phyloP scores from a whole-genome alignment of 2,888 invertebrate genomes.

The Yponomeuta cagnagella region DNA sequence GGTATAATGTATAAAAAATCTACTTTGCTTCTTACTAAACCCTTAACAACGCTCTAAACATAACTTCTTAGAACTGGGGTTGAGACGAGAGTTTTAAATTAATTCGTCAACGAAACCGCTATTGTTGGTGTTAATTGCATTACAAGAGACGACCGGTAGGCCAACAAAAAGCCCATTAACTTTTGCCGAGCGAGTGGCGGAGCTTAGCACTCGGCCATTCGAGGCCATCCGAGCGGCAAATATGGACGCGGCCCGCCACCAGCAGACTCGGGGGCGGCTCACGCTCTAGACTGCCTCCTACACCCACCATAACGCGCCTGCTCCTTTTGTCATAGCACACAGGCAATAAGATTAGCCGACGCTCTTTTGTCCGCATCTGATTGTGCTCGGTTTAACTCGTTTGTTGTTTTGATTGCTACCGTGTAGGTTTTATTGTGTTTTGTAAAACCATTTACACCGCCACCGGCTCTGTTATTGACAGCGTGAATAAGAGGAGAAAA shows the following conservation, averaged over 20 bases:
- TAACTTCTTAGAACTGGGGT: constrained; percentile 4
- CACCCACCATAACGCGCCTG: constrained; percentile 24
- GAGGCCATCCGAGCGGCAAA: constrained; percentile 60
- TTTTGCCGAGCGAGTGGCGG: constrained; percentile 60
- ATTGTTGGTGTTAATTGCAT: constrained; percentile 73
- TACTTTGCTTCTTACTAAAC: background rate
- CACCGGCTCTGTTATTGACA: background rate
- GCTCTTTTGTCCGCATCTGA: constrained; percentile 56
- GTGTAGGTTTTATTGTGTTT: background rate
- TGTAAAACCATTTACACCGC: background rate
- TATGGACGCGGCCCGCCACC: constrained; percentile 53
- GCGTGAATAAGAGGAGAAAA: background rate
- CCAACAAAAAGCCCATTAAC: constrained; percentile 69
- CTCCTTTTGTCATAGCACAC: constrained; percentile 43
- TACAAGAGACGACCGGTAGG: constrained; percentile 64
- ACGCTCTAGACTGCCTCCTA: constrained; percentile 22
- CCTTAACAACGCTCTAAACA: background rate
- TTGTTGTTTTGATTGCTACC: constrained; percentile 34
- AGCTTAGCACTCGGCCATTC: constrained; percentile 52
- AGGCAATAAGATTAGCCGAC: constrained; percentile 60
- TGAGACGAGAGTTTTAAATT: constrained; percentile 46
- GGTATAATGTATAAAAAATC: background rate
- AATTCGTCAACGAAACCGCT: constrained; percentile 65
- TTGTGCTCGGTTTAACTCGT: constrained; percentile 63
- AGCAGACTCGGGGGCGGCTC: constrained; percentile 57